Conservation (phyloP, 2,888 invertebrate genomes). For the Papilio protenor region DNA sequence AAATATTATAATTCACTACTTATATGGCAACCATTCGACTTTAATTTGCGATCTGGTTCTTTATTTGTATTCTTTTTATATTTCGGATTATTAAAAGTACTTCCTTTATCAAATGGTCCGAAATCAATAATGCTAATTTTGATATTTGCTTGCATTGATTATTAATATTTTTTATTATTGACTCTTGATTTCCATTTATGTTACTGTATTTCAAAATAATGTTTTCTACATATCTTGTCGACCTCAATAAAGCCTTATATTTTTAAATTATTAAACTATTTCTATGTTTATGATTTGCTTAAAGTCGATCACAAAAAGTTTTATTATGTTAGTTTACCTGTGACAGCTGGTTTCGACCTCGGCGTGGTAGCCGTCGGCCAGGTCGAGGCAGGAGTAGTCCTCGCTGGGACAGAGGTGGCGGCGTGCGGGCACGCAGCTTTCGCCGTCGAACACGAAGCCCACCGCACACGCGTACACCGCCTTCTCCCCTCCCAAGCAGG, state of each 20-base stretch:
- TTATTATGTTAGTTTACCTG: conserved; percentile 57
- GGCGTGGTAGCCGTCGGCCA: conserved; percentile 83
- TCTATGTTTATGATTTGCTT: background rate
- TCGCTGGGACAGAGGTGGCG: conserved; percentile 68
- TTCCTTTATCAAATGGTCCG: background rate
- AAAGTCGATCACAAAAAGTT: background rate
- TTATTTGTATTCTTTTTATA: background rate
- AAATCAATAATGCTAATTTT: conserved; percentile 18
- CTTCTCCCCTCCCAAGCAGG: conserved; percentile 82
- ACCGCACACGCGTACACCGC: conserved; percentile 84
- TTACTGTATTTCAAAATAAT: background rate
- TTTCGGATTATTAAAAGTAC: conserved; percentile 2
- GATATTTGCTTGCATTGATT: conserved; percentile 1
- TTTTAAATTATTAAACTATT: background rate
- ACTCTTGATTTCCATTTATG: background rate
- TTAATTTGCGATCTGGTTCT: background rate
- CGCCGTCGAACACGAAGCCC: conserved; percentile 83
- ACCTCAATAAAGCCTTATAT: no score
- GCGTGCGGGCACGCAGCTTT: conserved; percentile 75
- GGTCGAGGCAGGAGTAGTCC: conserved; percentile 78
- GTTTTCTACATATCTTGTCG: no score
- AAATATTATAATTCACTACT: background rate
- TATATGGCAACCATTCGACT: background rate
- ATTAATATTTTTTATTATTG: conserved; percentile 4
- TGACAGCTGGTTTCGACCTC: conserved; percentile 82